Percentiles rank a stretch among this genome's conserved stretches.
These are phyloP conservation scores for Percopsis transmontana DNA, from an alignment of 2,113 vertebrate genomes.

Conservation along the genomic window DNA sequence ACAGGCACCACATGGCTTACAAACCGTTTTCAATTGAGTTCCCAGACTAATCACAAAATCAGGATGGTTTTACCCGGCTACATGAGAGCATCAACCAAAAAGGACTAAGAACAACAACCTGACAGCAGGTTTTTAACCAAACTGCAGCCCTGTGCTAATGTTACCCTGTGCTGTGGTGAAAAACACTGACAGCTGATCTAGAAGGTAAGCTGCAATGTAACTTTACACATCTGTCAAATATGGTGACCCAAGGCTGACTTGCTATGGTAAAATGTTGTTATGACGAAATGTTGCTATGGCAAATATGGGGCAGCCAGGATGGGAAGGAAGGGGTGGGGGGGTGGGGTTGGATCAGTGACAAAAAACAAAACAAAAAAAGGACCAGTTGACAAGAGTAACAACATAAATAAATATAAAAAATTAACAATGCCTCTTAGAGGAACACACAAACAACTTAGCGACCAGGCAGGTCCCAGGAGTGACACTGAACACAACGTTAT, in stretches of 20 bases:
- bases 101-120: too few relatives aligned
- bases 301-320: conserved; percentile 58
- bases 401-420: neutral
- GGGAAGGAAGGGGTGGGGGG: conserved; percentile 24
- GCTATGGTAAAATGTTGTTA: conserved; percentile 58
- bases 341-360: conserved; percentile 31
- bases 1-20: too few relatives aligned
- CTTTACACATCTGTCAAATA: conserved; percentile 38
- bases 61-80: too few relatives aligned
- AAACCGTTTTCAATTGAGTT: too few relatives aligned
- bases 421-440: neutral
- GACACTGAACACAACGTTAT: conserved; percentile 33
- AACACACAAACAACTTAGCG: conserved; percentile 17
- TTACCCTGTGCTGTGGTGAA: too few relatives aligned
- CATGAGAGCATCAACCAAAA: too few relatives aligned
- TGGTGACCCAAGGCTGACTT: conserved; percentile 30
- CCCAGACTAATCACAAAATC: too few relatives aligned
- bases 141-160: too few relatives aligned
- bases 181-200: too few relatives aligned
- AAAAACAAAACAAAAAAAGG: neutral
- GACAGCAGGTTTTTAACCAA: too few relatives aligned
- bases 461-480: conserved; percentile 22
- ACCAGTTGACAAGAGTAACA: too few relatives aligned
- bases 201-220: too few relatives aligned
- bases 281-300: conserved; percentile 59